A percentile compares a stretch with the other conserved stretches of the same genome.
These are phyloP conservation scores for Drosophila rufa DNA, from an alignment of 1,140 invertebrate genomes.

Conservation along the genomic window DNA sequence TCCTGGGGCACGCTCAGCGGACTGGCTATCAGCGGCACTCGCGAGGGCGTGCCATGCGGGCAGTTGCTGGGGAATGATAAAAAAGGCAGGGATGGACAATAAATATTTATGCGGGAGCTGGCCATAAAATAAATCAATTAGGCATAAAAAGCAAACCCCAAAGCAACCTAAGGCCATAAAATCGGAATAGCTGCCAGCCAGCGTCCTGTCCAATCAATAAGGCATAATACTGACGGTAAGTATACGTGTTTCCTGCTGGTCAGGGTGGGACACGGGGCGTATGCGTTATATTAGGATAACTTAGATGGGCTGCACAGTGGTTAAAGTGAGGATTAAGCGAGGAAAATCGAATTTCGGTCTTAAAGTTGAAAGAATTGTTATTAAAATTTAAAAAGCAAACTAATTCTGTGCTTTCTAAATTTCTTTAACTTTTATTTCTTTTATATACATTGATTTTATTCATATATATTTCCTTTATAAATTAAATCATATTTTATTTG, in stretches of 20 bases:
- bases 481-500: too few relatives aligned
- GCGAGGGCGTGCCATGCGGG: slow-evolving; percentile 90
- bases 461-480: too few relatives aligned
- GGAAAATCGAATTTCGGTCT: background rate
- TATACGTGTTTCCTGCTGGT: slow-evolving; percentile 13
- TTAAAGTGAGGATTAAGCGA: background rate
- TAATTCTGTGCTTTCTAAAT: background rate
- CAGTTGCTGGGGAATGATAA: slow-evolving; percentile 85
- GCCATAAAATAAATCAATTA: slow-evolving; percentile 76
- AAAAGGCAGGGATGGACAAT: slow-evolving; percentile 40
- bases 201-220: slow-evolving; percentile 62
- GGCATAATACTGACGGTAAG: slow-evolving; percentile 45
- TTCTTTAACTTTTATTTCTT: background rate
- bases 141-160: slow-evolving; percentile 56
- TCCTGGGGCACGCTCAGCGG: slow-evolving; percentile 77
- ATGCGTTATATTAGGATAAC: slow-evolving; percentile 18
- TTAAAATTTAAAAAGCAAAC: too few relatives aligned
- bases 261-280: slow-evolving; percentile 26
- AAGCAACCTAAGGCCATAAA: slow-evolving; percentile 48
- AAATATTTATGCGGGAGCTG: slow-evolving; percentile 61
- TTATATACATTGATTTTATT: too few relatives aligned
- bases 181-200: slow-evolving; percentile 27
- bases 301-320: background rate
- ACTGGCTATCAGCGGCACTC: slow-evolving; percentile 88
- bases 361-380: background rate